Evolutionary conservation across 1,140 invertebrate genomes (phyloP).

Genomic region (Heliconius nattereri): DNA sequence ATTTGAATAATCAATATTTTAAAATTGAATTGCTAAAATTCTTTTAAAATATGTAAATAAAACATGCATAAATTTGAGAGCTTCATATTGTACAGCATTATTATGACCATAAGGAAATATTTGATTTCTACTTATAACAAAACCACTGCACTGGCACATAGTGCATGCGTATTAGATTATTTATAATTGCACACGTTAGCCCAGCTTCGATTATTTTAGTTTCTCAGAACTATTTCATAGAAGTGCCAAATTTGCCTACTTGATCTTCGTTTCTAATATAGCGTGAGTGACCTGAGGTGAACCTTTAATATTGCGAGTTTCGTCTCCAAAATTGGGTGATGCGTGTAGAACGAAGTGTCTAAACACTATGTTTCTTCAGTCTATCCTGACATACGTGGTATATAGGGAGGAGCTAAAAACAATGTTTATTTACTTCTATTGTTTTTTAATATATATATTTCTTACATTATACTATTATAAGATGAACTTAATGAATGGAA

Average conservation of each 20-base stretch:
- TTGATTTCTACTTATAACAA: neutral
- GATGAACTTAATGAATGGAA: neutral
- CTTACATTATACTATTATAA: neutral
- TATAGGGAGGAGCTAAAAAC: too few species aligned
- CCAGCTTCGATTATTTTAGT: neutral
- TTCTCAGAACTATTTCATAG: neutral
- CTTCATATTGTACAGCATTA: too few species aligned
- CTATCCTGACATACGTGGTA: too few species aligned
- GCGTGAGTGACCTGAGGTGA: neutral
- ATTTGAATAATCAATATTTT: too few species aligned
- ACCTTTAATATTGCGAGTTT: neutral
- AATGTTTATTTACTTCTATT: too few species aligned
- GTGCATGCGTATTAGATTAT: neutral
- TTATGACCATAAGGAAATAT: neutral
- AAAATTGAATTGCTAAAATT: too few species aligned
- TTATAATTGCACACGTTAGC: slow-evolving; percentile 8
- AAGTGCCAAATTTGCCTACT: neutral
- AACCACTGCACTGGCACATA: neutral
- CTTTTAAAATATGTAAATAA: too few species aligned
- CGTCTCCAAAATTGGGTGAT: neutral
- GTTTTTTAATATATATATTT: too few species aligned
- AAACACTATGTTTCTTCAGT: too few species aligned
- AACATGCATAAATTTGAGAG: too few species aligned
- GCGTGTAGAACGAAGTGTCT: neutral
- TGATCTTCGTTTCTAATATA: neutral